Conservation (phyloP, 2,113 vertebrate genomes). For the Chionis minor region DNA sequence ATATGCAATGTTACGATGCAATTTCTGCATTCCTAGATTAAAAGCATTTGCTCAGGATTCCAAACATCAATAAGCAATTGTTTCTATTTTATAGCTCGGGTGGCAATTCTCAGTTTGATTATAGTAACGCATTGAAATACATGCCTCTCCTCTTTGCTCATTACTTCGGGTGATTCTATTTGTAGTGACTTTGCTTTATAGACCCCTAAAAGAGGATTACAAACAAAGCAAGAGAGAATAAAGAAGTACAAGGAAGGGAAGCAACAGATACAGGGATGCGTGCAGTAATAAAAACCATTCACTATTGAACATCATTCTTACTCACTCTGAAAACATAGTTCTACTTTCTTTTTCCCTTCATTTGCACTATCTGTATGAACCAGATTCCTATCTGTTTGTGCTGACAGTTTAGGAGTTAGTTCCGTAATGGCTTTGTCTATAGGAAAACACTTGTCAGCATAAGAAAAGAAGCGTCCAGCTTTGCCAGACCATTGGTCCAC, state of each 20-base stretch:
- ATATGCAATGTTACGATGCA: background rate
- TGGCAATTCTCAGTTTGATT: background rate
- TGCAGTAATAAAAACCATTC: background rate
- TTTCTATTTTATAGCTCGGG: background rate
- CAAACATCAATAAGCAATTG: background rate
- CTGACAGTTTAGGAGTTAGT: background rate
- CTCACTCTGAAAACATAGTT: background rate
- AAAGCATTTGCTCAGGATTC: background rate
- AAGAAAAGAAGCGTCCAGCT: background rate
- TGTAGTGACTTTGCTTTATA: background rate
- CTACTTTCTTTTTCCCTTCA: background rate
- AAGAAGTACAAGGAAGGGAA: background rate
- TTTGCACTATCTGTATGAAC: background rate
- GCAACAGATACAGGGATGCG: fast-evolving
- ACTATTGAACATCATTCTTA: background rate
- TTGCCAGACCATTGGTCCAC: background rate
- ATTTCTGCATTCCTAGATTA: background rate
- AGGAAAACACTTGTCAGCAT: background rate
- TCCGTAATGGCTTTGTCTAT: background rate
- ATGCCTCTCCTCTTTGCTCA: background rate
- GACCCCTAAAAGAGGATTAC: background rate
- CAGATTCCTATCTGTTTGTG: background rate
- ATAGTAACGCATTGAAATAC: background rate
- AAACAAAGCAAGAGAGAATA: background rate
- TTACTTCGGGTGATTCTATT: background rate